Conservation (phyloP, 2,888 invertebrate species). For the Leptopilina syphax region DNA sequence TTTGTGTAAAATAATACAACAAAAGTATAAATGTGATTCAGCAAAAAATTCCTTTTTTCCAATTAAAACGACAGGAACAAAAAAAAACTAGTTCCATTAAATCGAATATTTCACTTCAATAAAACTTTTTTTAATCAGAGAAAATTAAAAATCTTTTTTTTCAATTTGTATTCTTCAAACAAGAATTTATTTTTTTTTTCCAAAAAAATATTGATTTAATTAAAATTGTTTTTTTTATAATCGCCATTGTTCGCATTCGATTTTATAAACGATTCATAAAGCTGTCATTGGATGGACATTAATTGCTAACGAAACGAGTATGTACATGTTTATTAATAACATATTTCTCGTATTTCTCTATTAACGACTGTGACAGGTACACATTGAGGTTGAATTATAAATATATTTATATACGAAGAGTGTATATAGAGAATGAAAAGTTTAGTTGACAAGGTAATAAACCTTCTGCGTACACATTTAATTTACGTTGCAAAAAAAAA, state of each 20-base stretch:
- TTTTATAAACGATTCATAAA: conserved; percentile 31
- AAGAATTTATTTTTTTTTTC: too few relatives aligned
- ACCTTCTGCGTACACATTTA: not conserved
- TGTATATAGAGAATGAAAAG: not conserved
- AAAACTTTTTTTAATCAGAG: not conserved
- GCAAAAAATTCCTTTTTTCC: not conserved
- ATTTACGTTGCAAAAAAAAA: not conserved
- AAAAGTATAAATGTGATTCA: conserved; percentile 6
- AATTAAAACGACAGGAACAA: not conserved
- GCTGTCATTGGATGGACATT: conserved; percentile 24
- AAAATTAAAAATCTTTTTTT: too few relatives aligned
- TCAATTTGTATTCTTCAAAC: too few relatives aligned
- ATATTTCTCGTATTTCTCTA: conserved; percentile 31
- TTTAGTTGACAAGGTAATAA: conserved; percentile 23
- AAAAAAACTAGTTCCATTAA: not conserved
- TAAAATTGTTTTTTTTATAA: not conserved
- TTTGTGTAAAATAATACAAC: conserved; percentile 3
- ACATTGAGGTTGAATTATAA: conserved; percentile 28
- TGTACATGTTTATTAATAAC: conserved; percentile 35
- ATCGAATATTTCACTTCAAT: not conserved
- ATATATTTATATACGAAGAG: conserved; percentile 10
- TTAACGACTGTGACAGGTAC: conserved; percentile 14
- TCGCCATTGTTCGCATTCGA: conserved; percentile 1
- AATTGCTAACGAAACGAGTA: conserved; percentile 31
- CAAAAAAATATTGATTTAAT: too few relatives aligned